phyloP scores from a whole-genome alignment of 2,888 invertebrate species.

The Galerucella nymphaeae region DNA sequence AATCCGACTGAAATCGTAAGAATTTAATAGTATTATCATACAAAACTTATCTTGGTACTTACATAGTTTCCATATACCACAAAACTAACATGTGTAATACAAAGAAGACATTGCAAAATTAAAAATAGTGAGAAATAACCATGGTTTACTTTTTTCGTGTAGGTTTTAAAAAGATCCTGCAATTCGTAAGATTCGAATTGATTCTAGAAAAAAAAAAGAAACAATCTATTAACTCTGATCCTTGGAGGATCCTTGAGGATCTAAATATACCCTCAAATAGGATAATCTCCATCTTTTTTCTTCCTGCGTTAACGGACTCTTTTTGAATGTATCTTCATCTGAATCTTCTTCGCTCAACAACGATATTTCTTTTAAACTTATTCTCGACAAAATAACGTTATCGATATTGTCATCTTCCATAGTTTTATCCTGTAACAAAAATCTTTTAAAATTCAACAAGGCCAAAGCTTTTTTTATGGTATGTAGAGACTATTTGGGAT shows the following conservation, averaged over 20 bases:
- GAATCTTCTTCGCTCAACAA: conserved; percentile 27
- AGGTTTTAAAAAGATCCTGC: conserved; percentile 79
- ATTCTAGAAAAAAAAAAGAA: conserved; percentile 70
- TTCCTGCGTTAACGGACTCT: conserved; percentile 34
- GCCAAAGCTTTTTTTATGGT: too few relatives aligned
- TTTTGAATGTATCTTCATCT: conserved; percentile 12
- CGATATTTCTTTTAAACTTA: conserved; percentile 30
- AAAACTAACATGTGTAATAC: conserved; percentile 70
- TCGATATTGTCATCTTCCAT: conserved; percentile 19
- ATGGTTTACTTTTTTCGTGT: conserved; percentile 81
- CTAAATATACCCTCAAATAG: conserved; percentile 54
- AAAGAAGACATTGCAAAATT: conserved; percentile 74
- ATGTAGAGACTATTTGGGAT: too few relatives aligned
- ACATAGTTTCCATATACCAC: conserved; percentile 42
- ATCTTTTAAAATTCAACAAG: too few relatives aligned
- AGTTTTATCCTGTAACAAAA: not conserved
- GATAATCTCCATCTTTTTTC: conserved; percentile 57
- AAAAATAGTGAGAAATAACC: conserved; percentile 83
- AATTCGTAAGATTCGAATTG: conserved; percentile 81
- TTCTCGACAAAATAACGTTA: conserved; percentile 25
- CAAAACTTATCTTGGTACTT: conserved; percentile 19
- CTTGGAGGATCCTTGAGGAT: not conserved
- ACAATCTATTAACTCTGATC: too few relatives aligned
- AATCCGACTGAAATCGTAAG: conserved; percentile 47
- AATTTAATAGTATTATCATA: too few relatives aligned